phyloP scores from a whole-genome alignment of 1,140 invertebrate species.

The Bathynomus jamesi region DNA sequence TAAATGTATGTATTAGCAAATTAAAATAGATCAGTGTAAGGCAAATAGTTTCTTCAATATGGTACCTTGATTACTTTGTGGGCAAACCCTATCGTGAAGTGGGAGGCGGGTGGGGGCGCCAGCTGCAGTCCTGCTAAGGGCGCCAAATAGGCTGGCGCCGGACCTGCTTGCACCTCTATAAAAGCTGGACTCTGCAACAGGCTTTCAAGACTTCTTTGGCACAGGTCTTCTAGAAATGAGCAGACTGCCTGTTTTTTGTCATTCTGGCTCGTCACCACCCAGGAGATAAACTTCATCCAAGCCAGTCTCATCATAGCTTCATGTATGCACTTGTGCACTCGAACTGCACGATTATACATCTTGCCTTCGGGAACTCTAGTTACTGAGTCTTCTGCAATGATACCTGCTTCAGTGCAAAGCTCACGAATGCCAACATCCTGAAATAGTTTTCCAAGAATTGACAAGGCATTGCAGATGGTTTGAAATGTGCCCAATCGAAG shows the following conservation, averaged over 20 bases:
- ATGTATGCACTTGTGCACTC: slow-evolving; percentile 27
- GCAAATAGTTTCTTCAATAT: too few species aligned
- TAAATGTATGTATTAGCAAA: too few species aligned
- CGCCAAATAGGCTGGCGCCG: too few species aligned
- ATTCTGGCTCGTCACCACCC: background rate
- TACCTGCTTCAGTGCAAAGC: slow-evolving; percentile 35
- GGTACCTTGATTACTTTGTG: too few species aligned
- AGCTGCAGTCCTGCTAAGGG: too few species aligned
- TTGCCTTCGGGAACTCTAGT: slow-evolving; percentile 23
- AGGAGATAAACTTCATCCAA: background rate
- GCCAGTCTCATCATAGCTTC: too few species aligned
- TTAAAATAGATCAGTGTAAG: too few species aligned
- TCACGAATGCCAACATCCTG: slow-evolving; percentile 33
- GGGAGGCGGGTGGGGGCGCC: too few species aligned
- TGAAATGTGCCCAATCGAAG: too few species aligned
- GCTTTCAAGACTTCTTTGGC: background rate
- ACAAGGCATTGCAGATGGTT: too few species aligned
- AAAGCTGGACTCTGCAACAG: background rate
- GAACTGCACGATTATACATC: slow-evolving; percentile 31
- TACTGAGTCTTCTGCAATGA: slow-evolving; percentile 33
- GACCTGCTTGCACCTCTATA: too few species aligned
- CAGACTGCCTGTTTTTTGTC: background rate
- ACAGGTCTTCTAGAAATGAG: background rate
- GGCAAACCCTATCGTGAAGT: too few species aligned
- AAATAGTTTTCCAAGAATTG: slow-evolving; percentile 33